These are phyloP conservation scores for Halichoerus grypus DNA, from an alignment of 2,113 vertebrate species.

Conservation along the genomic window DNA sequence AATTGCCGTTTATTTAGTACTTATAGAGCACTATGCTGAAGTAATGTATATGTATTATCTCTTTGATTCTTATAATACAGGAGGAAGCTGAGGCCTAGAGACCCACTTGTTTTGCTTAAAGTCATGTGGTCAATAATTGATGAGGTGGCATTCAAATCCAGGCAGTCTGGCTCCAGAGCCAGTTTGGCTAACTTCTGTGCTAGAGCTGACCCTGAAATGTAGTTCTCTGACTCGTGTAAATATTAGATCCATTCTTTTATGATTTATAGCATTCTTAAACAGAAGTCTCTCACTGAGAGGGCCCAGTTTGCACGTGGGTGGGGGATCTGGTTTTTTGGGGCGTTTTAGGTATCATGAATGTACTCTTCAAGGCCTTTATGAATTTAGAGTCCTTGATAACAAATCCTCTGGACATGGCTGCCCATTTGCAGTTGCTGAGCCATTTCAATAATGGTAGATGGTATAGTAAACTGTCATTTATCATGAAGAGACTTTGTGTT, in stretches of 20 bases:
- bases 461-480: constrained; percentile 1
- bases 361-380: not conserved
- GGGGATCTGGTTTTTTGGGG: not conserved
- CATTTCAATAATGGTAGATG: not conserved
- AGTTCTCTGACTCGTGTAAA: not conserved
- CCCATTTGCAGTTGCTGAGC: not conserved
- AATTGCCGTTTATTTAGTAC: not conserved
- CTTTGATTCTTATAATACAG: not conserved
- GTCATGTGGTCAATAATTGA: not conserved
- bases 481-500: not conserved
- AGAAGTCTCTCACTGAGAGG: not conserved
- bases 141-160: not conserved
- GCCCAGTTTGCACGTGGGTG: not conserved
- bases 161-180: not conserved
- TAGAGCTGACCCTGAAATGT: not conserved
- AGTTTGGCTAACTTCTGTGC: not conserved
- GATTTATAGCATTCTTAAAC: not conserved
- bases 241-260: constrained; percentile 11
- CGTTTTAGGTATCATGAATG: not conserved
- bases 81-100: not conserved
- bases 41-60: not conserved
- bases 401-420: constrained; percentile 2
- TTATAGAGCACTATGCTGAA: not conserved
- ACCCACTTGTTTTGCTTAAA: not conserved
- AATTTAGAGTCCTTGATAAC: not conserved